Conservation (phyloP, 64 coral and sea anemone genomes). For the Exaiptasia diaphana region DNA sequence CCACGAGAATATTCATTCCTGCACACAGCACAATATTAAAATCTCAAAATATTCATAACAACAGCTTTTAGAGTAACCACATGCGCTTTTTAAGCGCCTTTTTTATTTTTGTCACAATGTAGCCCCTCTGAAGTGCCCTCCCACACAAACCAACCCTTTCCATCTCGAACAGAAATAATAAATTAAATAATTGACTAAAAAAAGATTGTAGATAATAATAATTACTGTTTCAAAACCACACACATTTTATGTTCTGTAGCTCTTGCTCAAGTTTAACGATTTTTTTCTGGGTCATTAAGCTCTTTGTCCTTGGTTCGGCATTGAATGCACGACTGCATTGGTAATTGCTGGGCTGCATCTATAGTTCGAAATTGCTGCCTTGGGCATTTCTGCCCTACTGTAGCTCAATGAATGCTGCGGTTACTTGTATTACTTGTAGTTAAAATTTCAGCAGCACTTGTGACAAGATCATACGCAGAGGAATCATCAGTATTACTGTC, state of each 20-base stretch:
- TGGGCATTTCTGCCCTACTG: background rate
- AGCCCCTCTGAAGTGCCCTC: no score
- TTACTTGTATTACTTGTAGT: no score
- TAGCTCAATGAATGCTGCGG: no score
- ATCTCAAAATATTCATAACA: no score
- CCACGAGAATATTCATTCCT: no score
- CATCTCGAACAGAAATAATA: background rate
- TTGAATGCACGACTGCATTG: background rate
- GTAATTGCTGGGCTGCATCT: background rate
- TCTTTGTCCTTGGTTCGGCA: background rate
- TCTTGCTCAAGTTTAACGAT: background rate
- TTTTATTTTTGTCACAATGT: no score
- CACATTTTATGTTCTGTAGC: background rate
- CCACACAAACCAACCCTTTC: no score
- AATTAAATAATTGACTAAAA: background rate
- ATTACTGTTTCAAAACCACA: background rate
- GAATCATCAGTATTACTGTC: background rate
- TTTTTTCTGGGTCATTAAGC: background rate
- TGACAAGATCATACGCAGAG: background rate
- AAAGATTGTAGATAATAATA: background rate
- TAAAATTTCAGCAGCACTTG: conserved; percentile 1
- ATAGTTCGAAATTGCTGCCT: background rate
- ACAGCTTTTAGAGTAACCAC: no score
- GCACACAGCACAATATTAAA: no score
- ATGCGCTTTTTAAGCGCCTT: no score